Percentiles rank a stretch among this genome's conserved stretches.
Conservation (phyloP, 92 coral and sea anemone species). For the Umimayanthus kanabou region DNA sequence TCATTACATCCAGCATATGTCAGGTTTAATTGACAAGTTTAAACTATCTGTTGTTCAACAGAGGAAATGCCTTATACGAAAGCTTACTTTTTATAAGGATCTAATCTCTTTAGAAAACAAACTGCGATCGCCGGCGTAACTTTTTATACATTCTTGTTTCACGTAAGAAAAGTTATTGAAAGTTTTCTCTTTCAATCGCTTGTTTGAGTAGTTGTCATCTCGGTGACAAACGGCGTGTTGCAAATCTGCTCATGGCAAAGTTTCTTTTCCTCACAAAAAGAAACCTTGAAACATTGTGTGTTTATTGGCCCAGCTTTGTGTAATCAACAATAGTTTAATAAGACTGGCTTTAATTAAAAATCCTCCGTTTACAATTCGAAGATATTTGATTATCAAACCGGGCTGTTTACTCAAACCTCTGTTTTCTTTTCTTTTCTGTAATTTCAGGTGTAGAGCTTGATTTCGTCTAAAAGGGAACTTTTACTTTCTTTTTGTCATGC, state of each 20-base stretch:
- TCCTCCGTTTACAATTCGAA: constrained; percentile 96
- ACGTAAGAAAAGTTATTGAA: constrained; percentile 10
- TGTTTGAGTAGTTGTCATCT: constrained; percentile 5
- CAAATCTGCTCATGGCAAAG: constrained; percentile 35
- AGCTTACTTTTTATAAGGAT: constrained; percentile 43
- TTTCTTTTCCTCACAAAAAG: constrained; percentile 52
- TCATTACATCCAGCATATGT: constrained; percentile 56
- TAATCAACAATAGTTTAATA: constrained; percentile 95
- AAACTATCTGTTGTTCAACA: constrained; percentile 68
- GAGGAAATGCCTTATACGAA: constrained; percentile 32
- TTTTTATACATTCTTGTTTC: background rate
- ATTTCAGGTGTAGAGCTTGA: constrained; percentile 75
- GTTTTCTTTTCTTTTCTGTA: constrained; percentile 65
- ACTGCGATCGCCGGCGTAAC: constrained; percentile 25
- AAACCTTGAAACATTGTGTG: constrained; percentile 59
- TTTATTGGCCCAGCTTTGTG: constrained; percentile 86
- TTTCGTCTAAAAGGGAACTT: background rate
- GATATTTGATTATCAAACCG: constrained; percentile 87
- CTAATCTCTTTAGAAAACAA: constrained; percentile 46
- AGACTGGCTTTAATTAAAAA: constrained; percentile 94
- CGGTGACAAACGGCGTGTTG: constrained; percentile 11
- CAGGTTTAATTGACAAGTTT: constrained; percentile 77
- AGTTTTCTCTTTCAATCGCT: background rate
- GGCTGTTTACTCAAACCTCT: constrained; percentile 63
- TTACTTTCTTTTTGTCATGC: background rate